These are phyloP conservation scores for Dryas iulia DNA, from an alignment of 1,140 invertebrate species.

Conservation along the genomic window DNA sequence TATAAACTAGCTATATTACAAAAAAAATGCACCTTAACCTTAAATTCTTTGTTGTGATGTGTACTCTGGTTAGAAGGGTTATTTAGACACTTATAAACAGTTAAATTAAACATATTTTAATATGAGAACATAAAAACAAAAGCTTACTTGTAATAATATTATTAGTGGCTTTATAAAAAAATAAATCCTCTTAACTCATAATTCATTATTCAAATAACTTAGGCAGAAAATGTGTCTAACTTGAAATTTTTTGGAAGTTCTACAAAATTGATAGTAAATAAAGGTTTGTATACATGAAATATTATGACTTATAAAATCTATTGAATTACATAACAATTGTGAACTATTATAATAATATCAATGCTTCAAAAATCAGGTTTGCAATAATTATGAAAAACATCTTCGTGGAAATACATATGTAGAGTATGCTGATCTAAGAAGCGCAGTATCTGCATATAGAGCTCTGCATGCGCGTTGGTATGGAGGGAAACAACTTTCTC, in stretches of 20 bases:
- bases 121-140: neutral
- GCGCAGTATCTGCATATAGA: constrained; percentile 87
- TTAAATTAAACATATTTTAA: neutral
- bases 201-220: neutral
- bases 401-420: constrained; percentile 95
- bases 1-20: no score
- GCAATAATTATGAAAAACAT: constrained; percentile 92
- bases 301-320: neutral
- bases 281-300: neutral
- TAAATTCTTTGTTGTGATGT: no score
- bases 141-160: neutral
- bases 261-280: neutral
- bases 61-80: no score
- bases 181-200: neutral
- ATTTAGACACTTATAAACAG: no score
- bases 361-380: constrained; percentile 78
- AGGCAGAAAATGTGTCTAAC: neutral
- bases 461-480: constrained; percentile 94
- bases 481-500: constrained; percentile 90
- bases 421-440: constrained; percentile 86
- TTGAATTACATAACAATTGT: neutral
- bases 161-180: neutral
- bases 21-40: no score
- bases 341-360: neutral
- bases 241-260: neutral